Percentiles rank a stretch among this genome's conserved stretches.
Conservation (phyloP, 2,888 invertebrate species). For the Dicranocentrus wangi region DNA sequence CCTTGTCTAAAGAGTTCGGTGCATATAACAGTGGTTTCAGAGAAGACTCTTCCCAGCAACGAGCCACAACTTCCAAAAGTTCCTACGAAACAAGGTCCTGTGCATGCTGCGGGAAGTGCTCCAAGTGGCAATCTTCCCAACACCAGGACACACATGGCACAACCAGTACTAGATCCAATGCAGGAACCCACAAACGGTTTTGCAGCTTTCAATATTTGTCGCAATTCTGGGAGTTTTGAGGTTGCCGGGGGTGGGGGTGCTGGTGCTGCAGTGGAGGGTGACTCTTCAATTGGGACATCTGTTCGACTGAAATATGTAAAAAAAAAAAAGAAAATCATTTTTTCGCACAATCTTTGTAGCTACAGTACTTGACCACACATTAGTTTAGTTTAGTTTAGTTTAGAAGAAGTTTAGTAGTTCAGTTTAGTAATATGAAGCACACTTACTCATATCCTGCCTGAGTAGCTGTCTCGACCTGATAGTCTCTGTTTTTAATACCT, state of each 20-base stretch:
- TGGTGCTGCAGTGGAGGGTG: constrained; percentile 42
- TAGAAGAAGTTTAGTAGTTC: too few relatives aligned
- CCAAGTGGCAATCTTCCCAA: constrained; percentile 71
- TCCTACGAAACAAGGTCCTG: constrained; percentile 72
- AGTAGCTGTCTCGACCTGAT: constrained; percentile 5
- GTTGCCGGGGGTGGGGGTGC: constrained; percentile 56
- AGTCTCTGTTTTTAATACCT: constrained; percentile 28
- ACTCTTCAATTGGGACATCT: constrained; percentile 35
- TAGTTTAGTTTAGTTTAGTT: too few relatives aligned
- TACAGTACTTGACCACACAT: too few relatives aligned
- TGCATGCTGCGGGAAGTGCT: constrained; percentile 69
- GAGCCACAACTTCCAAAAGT: constrained; percentile 71
- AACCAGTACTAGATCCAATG: constrained; percentile 71
- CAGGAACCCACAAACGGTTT: constrained; percentile 72
- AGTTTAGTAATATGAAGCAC: too few relatives aligned
- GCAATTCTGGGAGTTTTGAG: constrained; percentile 69
- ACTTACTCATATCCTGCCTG: too few relatives aligned
- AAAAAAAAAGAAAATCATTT: too few relatives aligned
- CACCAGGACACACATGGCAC: constrained; percentile 71
- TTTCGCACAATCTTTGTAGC: too few relatives aligned
- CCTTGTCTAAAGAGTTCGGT: constrained; percentile 73
- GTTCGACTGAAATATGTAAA: too few relatives aligned
- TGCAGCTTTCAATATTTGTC: constrained; percentile 71
- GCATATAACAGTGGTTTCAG: constrained; percentile 73
- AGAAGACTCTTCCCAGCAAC: constrained; percentile 70